Conservation (phyloP, 2,888 invertebrate genomes). For the Cantharis flavilabris region DNA sequence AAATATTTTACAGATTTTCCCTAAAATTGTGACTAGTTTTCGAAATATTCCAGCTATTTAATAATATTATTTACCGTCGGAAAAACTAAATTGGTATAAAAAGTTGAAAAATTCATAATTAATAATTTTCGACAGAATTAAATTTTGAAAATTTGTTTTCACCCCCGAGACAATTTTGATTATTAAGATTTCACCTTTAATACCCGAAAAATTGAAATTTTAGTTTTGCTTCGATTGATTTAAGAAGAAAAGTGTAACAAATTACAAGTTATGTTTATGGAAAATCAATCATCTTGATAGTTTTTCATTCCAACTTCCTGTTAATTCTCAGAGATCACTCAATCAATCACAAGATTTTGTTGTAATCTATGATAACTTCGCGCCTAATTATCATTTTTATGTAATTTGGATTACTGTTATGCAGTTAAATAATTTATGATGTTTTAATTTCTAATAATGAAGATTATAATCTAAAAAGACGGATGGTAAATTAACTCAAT, state of each 20-base stretch:
- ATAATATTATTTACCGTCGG: neutral
- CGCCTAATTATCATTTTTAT: constrained; percentile 1
- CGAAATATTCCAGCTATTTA: neutral
- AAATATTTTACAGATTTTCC: neutral
- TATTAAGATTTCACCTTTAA: neutral
- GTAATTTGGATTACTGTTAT: neutral
- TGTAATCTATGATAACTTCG: neutral
- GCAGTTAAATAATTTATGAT: neutral
- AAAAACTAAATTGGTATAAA: neutral
- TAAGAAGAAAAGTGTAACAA: constrained; percentile 15
- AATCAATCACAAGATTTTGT: neutral
- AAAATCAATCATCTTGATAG: constrained; percentile 5
- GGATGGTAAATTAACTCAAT: neutral
- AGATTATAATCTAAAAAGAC: neutral
- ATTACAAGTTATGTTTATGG: constrained; percentile 14
- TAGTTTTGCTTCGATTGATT: constrained; percentile 17
- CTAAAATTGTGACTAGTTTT: neutral
- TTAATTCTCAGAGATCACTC: neutral
- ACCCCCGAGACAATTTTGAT: no score
- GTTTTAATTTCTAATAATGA: neutral
- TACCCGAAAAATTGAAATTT: neutral
- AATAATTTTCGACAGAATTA: neutral
- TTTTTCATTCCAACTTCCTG: constrained; percentile 4
- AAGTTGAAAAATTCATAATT: neutral
- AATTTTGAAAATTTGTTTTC: neutral